Percentiles rank a stretch among this genome's conserved stretches.
Evolutionary conservation across 1,140 invertebrate species (phyloP).

Genomic region (Megalonaias nervosa): DNA sequence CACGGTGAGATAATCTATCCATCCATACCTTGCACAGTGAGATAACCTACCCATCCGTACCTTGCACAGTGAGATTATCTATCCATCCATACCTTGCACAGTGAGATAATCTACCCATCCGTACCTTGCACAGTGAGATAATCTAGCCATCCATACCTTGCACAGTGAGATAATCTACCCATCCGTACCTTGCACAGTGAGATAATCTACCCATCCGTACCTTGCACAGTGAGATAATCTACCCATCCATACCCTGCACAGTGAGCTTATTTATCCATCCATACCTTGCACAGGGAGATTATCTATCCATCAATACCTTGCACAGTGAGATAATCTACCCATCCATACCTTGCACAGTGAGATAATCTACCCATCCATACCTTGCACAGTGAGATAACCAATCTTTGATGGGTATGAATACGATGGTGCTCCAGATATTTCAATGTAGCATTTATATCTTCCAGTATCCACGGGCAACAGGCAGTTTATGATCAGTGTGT

Average conservation of each 20-base stretch:
- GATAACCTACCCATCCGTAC: slow-evolving; percentile 8
- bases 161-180: slow-evolving; percentile 28
- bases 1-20: slow-evolving; percentile 27
- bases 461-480: slow-evolving; percentile 32
- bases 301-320: too few species aligned
- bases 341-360: slow-evolving; percentile 27
- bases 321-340: too few species aligned
- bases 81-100: too few species aligned
- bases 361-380: slow-evolving; percentile 1
- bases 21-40: slow-evolving; percentile 34
- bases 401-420: slow-evolving; percentile 29
- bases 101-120: too few species aligned
- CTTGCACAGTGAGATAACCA: slow-evolving; percentile 31
- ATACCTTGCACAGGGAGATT: too few species aligned
- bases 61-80: too few species aligned
- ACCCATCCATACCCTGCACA: too few species aligned
- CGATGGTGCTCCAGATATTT: slow-evolving; percentile 18
- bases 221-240: too few species aligned
- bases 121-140: too few species aligned
- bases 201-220: background rate
- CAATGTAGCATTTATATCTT: slow-evolving; percentile 34
- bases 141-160: slow-evolving; percentile 19
- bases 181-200: slow-evolving; percentile 17
- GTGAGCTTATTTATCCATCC: too few species aligned
- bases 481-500: slow-evolving; percentile 34